A percentile compares a stretch with the other conserved stretches of the same genome.
Conservation (phyloP, 2,113 vertebrate genomes). For the Chascanopsetta lugubris region DNA sequence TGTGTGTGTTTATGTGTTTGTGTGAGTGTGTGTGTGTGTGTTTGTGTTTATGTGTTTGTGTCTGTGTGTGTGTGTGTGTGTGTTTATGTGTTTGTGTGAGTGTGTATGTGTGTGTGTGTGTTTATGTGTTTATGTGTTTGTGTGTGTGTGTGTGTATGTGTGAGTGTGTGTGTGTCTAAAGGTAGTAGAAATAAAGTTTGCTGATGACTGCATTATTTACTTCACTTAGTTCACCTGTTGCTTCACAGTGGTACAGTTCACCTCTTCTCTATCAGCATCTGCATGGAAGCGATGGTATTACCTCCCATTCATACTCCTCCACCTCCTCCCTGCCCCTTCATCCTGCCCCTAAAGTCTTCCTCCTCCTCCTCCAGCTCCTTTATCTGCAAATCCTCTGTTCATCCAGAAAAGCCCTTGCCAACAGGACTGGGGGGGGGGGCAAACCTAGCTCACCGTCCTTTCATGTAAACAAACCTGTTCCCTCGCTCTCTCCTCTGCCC, state of each 20-base stretch:
- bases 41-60: too few species aligned
- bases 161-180: slow-evolving; percentile 4
- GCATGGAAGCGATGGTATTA: slow-evolving; percentile 31
- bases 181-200: neutral
- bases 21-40: too few species aligned
- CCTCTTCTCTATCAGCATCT: slow-evolving; percentile 6
- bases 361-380: slow-evolving; percentile 24
- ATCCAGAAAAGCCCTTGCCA: slow-evolving; percentile 49
- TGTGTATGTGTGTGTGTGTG: too few species aligned
- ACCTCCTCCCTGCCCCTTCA: slow-evolving; percentile 30
- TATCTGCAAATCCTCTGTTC: slow-evolving; percentile 56
- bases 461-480: slow-evolving; percentile 65
- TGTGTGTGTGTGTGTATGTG: slow-evolving; percentile 9
- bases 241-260: neutral
- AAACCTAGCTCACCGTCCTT: slow-evolving; percentile 68
- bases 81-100: too few species aligned
- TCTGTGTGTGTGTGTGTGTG: too few species aligned
- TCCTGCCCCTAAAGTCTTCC: slow-evolving; percentile 27
- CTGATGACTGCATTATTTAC: neutral
- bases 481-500: slow-evolving; percentile 26
- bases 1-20: too few species aligned
- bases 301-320: slow-evolving; percentile 41
- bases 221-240: neutral
- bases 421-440: slow-evolving; percentile 42
- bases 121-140: too few species aligned